These are phyloP conservation scores for Telenomus remus DNA, from an alignment of 1,140 invertebrate species.

Conservation along the genomic window DNA sequence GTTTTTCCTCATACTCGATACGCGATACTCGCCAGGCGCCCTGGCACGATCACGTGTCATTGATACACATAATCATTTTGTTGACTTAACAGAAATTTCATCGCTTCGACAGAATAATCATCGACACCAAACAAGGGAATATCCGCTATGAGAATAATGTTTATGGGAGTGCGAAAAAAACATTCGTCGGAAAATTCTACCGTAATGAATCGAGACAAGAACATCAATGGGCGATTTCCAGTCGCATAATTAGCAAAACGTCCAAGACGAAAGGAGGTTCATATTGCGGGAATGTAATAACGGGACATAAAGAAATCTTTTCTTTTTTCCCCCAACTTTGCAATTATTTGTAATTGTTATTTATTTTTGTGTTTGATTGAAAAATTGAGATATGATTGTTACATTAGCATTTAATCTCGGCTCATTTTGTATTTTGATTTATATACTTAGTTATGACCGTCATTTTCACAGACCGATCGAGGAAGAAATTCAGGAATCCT, in stretches of 20 bases:
- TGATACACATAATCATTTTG: constrained; percentile 28
- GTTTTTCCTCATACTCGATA: constrained; percentile 64
- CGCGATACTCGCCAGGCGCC: constrained; percentile 57
- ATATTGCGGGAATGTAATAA: no score
- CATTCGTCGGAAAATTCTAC: background rate
- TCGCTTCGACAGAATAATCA: constrained; percentile 8
- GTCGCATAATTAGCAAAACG: no score
- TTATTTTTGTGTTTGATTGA: background rate
- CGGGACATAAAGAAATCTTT: no score
- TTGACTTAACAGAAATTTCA: constrained; percentile 21
- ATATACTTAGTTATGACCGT: constrained; percentile 4
- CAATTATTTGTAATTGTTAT: no score
- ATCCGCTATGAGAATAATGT: background rate
- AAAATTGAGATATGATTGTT: no score
- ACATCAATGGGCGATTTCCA: no score
- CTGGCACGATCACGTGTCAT: constrained; percentile 29
- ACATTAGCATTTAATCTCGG: no score
- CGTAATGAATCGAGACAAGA: no score
- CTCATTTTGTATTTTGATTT: no score
- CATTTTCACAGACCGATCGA: constrained; percentile 27
- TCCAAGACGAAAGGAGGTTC: no score
- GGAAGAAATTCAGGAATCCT: constrained; percentile 8
- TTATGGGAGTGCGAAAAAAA: background rate
- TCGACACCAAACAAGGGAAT: background rate
- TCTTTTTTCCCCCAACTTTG: no score